Evolutionary conservation across 2,888 invertebrate genomes (phyloP).

Genomic region (Mimumesa dahlbomi): DNA sequence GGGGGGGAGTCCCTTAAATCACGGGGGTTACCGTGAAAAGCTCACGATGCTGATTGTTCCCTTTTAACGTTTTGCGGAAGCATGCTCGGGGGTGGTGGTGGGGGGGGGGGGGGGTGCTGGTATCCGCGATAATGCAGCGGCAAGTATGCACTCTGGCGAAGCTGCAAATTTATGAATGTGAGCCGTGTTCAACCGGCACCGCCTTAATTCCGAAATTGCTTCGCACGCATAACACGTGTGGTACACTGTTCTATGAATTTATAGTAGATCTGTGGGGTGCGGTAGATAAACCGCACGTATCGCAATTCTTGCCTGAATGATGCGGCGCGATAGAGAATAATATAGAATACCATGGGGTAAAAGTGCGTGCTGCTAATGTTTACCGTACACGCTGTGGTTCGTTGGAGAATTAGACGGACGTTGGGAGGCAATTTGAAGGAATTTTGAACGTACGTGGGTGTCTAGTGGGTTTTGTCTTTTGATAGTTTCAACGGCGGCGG

Average conservation of each 20-base stretch:
- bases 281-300: background rate
- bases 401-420: too few species aligned
- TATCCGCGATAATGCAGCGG: conserved; percentile 38
- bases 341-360: too few species aligned
- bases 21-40: conserved; percentile 21
- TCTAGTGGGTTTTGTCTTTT: too few species aligned
- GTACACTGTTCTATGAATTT: conserved; percentile 3
- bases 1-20: conserved; percentile 43
- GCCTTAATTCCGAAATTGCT: conserved; percentile 45
- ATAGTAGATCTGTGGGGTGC: background rate
- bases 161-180: conserved; percentile 29
- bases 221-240: conserved; percentile 25
- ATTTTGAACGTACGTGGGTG: too few species aligned
- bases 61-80: conserved; percentile 34
- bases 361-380: too few species aligned
- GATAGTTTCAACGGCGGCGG: too few species aligned
- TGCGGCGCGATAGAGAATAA: background rate
- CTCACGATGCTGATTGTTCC: conserved; percentile 13
- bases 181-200: conserved; percentile 14
- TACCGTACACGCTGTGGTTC: too few species aligned
- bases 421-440: too few species aligned
- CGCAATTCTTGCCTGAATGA: conserved; percentile 4
- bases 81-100: background rate
- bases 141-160: background rate
- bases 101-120: too few species aligned